phyloP scores from a whole-genome alignment of 1,140 invertebrate genomes.

The Rhyzopertha dominica region DNA sequence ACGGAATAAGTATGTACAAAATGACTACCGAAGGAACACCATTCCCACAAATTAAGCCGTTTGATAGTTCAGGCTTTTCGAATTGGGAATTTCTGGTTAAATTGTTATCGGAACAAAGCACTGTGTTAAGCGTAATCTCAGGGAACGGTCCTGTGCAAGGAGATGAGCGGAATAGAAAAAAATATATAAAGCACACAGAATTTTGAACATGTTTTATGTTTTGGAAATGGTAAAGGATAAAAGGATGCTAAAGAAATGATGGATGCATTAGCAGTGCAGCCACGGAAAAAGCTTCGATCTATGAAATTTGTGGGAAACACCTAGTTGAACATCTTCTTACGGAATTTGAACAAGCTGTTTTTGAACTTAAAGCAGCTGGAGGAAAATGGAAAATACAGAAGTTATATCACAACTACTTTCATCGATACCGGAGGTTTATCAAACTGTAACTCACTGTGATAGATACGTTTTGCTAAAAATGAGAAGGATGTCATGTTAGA shows the following conservation, averaged over 20 bases:
- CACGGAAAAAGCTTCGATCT: conserved; percentile 4
- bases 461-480: conserved; percentile 11
- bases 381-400: background rate
- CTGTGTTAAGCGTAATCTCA: too few relatives aligned
- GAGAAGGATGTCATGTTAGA: background rate
- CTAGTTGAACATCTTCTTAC: conserved; percentile 1
- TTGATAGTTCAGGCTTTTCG: too few relatives aligned
- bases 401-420: conserved; percentile 3
- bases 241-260: conserved; percentile 10
- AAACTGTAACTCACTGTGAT: conserved; percentile 7
- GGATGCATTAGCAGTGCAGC: conserved; percentile 7
- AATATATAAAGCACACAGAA: too few relatives aligned
- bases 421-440: conserved; percentile 5
- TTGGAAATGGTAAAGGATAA: conserved; percentile 12
- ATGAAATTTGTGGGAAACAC: conserved; percentile 8
- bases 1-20: too few relatives aligned
- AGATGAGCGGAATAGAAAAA: too few relatives aligned
- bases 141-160: too few relatives aligned
- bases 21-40: too few relatives aligned
- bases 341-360: conserved; percentile 11
- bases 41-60: too few relatives aligned
- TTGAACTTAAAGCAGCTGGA: conserved; percentile 6
- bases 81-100: too few relatives aligned
- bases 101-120: too few relatives aligned
- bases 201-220: conserved; percentile 6